Evolutionary conservation across 1,140 invertebrate genomes (phyloP).

Genomic region (Pemphigus obesinymphae): DNA sequence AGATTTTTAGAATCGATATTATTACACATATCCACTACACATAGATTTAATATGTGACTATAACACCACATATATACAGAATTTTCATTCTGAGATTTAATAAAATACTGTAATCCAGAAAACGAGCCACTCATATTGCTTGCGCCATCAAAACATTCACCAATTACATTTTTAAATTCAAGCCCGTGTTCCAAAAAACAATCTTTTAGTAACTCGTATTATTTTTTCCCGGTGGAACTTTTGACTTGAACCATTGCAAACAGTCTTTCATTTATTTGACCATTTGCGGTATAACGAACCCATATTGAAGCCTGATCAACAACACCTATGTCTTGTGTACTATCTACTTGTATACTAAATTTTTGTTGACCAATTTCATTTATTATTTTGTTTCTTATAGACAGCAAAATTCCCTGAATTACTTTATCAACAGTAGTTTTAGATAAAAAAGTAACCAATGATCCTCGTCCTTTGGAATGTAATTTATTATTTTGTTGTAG

Average conservation of each 20-base stretch:
- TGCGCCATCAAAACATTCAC: background rate
- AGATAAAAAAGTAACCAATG: background rate
- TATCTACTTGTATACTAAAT: background rate
- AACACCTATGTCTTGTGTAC: background rate
- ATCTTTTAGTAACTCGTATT: background rate
- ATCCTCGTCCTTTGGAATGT: background rate
- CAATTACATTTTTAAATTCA: background rate
- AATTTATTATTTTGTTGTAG: background rate
- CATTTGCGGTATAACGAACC: background rate
- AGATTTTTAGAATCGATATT: background rate
- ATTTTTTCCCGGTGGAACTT: background rate
- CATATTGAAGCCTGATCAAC: background rate
- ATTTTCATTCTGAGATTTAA: background rate
- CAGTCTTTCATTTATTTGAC: background rate
- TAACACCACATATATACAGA: background rate
- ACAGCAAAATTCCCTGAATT: background rate
- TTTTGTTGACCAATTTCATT: background rate
- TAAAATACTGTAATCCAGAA: background rate
- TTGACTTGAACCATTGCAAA: background rate
- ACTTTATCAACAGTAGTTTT: background rate
- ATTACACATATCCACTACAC: background rate
- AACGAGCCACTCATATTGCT: background rate
- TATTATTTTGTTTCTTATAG: constrained; percentile 1
- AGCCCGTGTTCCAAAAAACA: constrained; percentile 8
- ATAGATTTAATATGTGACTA: background rate